Evolutionary conservation across 2,797 vertebrate species (phyloP).

Genomic region (Syngnathus acus): DNA sequence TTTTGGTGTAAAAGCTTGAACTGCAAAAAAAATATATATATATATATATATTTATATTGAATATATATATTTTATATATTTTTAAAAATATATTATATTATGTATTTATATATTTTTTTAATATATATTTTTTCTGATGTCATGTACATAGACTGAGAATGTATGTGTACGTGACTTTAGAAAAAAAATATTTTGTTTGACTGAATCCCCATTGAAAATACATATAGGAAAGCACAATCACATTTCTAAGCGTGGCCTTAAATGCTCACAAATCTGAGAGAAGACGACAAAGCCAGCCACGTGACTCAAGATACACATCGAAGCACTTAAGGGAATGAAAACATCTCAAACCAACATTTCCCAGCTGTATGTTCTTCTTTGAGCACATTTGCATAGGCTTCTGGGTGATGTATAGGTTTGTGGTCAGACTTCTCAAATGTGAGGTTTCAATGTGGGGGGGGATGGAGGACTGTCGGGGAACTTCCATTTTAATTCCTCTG

Average conservation of each 20-base stretch:
- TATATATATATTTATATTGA: background rate
- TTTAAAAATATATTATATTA: no score
- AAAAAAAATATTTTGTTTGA: background rate
- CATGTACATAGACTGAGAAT: no score
- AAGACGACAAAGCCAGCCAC: background rate
- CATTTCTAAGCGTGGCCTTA: background rate
- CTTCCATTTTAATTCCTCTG: constrained; percentile 70
- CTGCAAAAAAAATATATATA: background rate
- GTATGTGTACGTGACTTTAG: no score
- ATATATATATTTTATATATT: no score
- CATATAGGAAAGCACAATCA: background rate
- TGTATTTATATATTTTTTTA: no score
- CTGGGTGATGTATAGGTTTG: constrained; percentile 69
- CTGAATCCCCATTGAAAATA: background rate
- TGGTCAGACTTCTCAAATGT: constrained; percentile 56
- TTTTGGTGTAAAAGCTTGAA: background rate
- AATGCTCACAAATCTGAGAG: background rate
- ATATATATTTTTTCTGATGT: no score
- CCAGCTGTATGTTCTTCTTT: constrained; percentile 2
- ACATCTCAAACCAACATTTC: background rate
- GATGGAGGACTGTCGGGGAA: constrained; percentile 69
- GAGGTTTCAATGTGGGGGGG: constrained; percentile 63
- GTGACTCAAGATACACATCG: background rate
- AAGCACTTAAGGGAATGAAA: background rate
- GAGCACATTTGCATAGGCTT: constrained; percentile 57